A percentile compares a stretch with the other conserved stretches of the same genome.
Evolutionary conservation across 2,113 vertebrate species (phyloP).

Genomic region (Poeciliopsis prolifica): DNA sequence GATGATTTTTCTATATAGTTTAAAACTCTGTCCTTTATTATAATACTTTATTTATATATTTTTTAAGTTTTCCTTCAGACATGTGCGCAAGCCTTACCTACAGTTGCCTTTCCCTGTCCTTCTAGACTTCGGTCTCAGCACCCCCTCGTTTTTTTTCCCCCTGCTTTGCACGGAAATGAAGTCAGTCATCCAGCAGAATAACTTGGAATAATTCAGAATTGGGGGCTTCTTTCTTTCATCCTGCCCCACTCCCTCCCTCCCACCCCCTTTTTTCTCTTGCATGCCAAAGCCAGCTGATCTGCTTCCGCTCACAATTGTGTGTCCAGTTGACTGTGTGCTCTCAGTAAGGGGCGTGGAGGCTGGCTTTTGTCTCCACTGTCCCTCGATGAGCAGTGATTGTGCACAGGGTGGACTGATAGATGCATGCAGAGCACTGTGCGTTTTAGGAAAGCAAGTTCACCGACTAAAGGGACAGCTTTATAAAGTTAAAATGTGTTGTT

Average conservation of each 20-base stretch:
- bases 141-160: constrained; percentile 53
- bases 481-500: background rate
- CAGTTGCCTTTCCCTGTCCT: constrained; percentile 21
- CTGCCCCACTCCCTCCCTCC: constrained; percentile 8
- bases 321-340: constrained; percentile 79
- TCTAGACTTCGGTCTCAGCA: constrained; percentile 46
- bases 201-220: constrained; percentile 79
- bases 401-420: background rate
- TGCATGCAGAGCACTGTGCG: constrained; percentile 25
- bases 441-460: constrained; percentile 1
- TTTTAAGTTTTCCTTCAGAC: constrained; percentile 28
- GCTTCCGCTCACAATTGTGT: constrained; percentile 79
- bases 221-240: constrained; percentile 65
- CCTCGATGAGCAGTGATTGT: constrained; percentile 55
- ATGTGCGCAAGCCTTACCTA: constrained; percentile 34
- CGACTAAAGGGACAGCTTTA: constrained; percentile 1
- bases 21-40: background rate
- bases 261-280: constrained; percentile 12
- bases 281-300: constrained; percentile 78
- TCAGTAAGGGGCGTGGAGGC: constrained; percentile 65
- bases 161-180: constrained; percentile 79
- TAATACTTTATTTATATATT: background rate
- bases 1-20: background rate
- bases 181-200: constrained; percentile 83
- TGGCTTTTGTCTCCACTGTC: constrained; percentile 71